Evolutionary conservation across 2,113 vertebrate genomes (phyloP).

Genomic region (Athene noctua): DNA sequence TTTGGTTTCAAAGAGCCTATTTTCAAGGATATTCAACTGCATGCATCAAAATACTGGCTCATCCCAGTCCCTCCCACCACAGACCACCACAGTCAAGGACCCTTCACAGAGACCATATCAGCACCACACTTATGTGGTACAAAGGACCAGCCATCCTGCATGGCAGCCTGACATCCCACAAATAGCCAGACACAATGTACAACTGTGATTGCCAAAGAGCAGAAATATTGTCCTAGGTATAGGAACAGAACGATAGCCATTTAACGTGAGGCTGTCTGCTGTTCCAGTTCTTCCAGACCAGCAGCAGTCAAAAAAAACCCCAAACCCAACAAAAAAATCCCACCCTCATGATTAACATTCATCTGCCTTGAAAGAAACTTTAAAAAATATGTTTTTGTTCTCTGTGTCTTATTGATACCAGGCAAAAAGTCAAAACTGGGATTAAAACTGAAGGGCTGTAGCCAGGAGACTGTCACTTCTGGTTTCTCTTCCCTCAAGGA

Average conservation of each 20-base stretch:
- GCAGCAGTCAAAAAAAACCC: neutral
- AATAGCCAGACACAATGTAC: neutral
- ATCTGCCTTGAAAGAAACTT: slow-evolving; percentile 35
- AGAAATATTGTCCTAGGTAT: neutral
- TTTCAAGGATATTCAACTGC: neutral
- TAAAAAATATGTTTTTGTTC: slow-evolving; percentile 47
- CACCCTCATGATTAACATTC: slow-evolving; percentile 31
- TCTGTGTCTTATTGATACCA: slow-evolving; percentile 5
- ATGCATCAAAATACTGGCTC: neutral
- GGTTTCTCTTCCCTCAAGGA: slow-evolving; percentile 31
- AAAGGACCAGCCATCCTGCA: neutral
- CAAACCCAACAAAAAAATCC: neutral
- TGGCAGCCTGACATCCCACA: neutral
- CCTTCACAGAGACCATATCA: neutral
- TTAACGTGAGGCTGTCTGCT: neutral
- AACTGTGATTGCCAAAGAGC: fast-evolving
- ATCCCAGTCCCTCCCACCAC: neutral
- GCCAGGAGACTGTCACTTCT: slow-evolving; percentile 47
- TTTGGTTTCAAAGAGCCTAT: neutral
- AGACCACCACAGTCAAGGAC: neutral
- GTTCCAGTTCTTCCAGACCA: neutral
- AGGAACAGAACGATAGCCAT: neutral
- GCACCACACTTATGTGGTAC: neutral
- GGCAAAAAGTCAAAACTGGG: slow-evolving; percentile 50
- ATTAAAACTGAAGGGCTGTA: slow-evolving; percentile 17